phyloP scores from a whole-genome alignment of 2,113 vertebrate species.

The Ptyas mucosa region DNA sequence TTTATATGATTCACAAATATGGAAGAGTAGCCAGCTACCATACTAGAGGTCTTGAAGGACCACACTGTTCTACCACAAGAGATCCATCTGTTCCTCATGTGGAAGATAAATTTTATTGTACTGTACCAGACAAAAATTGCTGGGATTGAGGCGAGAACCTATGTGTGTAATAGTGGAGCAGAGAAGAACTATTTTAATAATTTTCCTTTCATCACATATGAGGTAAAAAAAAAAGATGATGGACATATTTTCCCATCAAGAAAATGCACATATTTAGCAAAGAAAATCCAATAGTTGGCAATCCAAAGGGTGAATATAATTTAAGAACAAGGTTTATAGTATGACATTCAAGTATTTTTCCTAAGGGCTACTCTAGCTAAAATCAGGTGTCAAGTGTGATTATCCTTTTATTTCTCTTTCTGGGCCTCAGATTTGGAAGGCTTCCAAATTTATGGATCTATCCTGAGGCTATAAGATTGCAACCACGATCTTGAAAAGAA shows the following conservation, averaged over 20 bases:
- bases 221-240: neutral
- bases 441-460: neutral
- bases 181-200: neutral
- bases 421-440: neutral
- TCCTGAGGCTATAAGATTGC: neutral
- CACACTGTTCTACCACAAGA: neutral
- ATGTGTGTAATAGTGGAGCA: neutral
- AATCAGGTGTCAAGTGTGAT: neutral
- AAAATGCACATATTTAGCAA: neutral
- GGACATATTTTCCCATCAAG: neutral
- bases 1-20: neutral
- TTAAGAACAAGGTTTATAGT: neutral
- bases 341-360: neutral
- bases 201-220: neutral
- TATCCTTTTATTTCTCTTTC: neutral
- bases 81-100: neutral
- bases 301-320: neutral
- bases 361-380: neutral
- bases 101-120: neutral
- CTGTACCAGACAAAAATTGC: neutral
- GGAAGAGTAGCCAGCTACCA: neutral
- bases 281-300: neutral
- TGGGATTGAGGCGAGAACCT: neutral
- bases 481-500: neutral
- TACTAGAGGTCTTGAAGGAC: neutral